phyloP scores from a whole-genome alignment of 2,113 vertebrate genomes.

The Gymnorhina tibicen region DNA sequence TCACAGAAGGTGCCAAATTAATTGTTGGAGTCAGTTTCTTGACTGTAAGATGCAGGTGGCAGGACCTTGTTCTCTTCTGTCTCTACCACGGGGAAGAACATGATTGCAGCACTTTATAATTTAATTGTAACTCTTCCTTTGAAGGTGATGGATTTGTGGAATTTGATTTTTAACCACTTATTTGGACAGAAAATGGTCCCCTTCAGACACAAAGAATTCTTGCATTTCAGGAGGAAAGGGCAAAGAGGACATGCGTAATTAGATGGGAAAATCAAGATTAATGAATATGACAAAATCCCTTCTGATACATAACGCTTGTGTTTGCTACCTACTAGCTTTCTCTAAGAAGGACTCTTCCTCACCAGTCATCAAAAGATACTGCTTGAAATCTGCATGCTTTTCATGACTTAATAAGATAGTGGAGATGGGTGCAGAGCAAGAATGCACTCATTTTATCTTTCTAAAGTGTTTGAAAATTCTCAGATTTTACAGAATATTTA shows the following conservation, averaged over 20 bases:
- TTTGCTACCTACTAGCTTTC: neutral
- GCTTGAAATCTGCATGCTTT: neutral
- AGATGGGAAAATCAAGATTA: neutral
- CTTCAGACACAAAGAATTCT: neutral
- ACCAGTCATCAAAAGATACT: neutral
- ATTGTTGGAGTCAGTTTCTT: neutral
- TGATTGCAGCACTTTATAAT: neutral
- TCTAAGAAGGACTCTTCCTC: neutral
- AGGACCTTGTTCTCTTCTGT: neutral
- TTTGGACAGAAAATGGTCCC: neutral
- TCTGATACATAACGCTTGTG: neutral
- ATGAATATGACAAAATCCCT: neutral
- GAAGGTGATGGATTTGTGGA: neutral
- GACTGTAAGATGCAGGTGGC: neutral
- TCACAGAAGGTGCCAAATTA: neutral
- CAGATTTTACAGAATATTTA: neutral
- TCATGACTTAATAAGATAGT: neutral
- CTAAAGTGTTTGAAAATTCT: neutral
- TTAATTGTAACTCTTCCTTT: neutral
- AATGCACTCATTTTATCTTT: neutral
- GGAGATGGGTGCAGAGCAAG: neutral
- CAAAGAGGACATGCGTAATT: neutral
- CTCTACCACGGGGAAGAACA: neutral
- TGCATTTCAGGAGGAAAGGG: neutral
- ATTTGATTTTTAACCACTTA: neutral